Evolutionary conservation across 2,888 invertebrate species (phyloP).

Genomic region (Eupithecia inturbata): DNA sequence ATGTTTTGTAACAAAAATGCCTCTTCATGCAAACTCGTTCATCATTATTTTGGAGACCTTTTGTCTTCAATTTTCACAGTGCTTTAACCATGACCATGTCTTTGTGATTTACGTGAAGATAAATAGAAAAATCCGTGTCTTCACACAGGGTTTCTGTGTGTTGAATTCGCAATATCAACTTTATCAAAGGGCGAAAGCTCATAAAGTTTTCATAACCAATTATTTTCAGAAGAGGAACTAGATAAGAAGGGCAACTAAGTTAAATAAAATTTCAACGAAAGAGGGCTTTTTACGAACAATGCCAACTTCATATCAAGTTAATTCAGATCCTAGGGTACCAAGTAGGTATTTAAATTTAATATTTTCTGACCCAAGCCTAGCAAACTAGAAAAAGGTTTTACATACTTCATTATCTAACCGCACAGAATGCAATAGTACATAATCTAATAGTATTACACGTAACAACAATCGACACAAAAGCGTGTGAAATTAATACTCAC

Average conservation of each 20-base stretch:
- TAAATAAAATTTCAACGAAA: not conserved
- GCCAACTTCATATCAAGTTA: not conserved
- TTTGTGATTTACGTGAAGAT: not conserved
- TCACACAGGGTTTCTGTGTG: not conserved
- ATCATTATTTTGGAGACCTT: constrained; percentile 1
- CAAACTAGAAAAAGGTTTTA: not conserved
- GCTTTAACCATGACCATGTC: constrained; percentile 1
- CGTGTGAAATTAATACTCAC: constrained; percentile 79
- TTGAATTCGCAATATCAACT: not conserved
- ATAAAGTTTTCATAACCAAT: not conserved
- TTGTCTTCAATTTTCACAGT: constrained; percentile 4
- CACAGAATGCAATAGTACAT: too few relatives aligned
- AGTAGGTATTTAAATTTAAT: not conserved
- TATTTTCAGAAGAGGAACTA: not conserved
- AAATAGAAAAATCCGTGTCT: not conserved
- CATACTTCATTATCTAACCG: not conserved
- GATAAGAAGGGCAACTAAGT: not conserved
- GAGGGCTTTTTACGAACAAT: not conserved
- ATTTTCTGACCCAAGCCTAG: not conserved
- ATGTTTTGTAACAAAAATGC: not conserved
- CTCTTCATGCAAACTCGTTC: not conserved
- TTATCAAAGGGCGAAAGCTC: not conserved
- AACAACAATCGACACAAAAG: not conserved
- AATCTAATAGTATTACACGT: too few relatives aligned
- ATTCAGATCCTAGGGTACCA: not conserved